These are phyloP conservation scores for Hermetia illucens DNA, from an alignment of 1,140 invertebrate species.

Conservation along the genomic window DNA sequence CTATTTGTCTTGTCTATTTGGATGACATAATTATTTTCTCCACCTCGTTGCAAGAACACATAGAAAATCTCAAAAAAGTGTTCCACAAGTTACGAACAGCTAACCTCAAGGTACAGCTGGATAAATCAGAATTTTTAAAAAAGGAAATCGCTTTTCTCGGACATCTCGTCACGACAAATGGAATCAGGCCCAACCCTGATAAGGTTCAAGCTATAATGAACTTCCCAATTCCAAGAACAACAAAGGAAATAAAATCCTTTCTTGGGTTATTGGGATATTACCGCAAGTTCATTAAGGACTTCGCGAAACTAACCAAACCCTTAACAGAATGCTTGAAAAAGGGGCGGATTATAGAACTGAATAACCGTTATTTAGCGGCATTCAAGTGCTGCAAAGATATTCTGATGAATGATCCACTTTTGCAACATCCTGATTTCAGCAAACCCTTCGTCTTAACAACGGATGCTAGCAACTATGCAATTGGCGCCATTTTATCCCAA, in stretches of 20 bases:
- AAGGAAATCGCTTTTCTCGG: constrained; percentile 19
- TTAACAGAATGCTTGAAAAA: constrained; percentile 15
- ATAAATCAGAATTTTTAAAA: constrained; percentile 19
- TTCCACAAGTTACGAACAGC: constrained; percentile 11
- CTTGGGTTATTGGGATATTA: constrained; percentile 13
- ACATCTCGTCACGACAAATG: no score
- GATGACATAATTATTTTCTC: constrained; percentile 13
- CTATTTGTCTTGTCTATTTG: constrained; percentile 12
- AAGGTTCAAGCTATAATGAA: no score
- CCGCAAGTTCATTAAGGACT: constrained; percentile 13
- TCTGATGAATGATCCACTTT: constrained; percentile 19
- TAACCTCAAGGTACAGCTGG: constrained; percentile 18
- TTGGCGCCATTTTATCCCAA: constrained; percentile 21
- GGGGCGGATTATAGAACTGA: constrained; percentile 11
- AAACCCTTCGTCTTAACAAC: constrained; percentile 13
- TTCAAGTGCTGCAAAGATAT: constrained; percentile 16
- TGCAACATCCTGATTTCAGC: constrained; percentile 21
- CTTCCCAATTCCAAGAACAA: no score
- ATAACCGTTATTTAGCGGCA: constrained; percentile 8
- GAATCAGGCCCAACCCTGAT: no score
- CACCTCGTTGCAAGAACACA: constrained; percentile 9
- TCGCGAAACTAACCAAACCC: constrained; percentile 13
- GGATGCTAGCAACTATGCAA: constrained; percentile 13
- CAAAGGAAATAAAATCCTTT: constrained; percentile 14
- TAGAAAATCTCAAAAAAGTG: constrained; percentile 12